Evolutionary conservation across 2,797 vertebrate genomes (phyloP), one percentile per base, ranked within the genome.

Genomic region (Notolepis coatsorum): DNA sequence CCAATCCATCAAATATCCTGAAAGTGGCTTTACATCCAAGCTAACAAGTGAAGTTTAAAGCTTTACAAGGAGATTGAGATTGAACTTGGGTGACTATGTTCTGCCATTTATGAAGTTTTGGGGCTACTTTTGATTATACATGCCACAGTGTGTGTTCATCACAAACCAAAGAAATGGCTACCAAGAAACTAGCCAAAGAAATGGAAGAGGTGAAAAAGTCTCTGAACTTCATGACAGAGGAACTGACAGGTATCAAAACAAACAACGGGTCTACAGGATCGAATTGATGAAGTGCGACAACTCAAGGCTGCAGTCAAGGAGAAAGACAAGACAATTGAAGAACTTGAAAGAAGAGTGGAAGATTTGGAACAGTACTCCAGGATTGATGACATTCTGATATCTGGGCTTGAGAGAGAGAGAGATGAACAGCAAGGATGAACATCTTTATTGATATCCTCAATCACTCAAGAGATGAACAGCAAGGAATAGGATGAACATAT

Each of bases 371-470:
- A 9, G 9, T 31, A 31, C 9, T 31, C 28, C 4, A 31, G 28
- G 28, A 31, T 31, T 4, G 28, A 31, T 31, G 28, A 31, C 28
- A 31, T 31, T 9, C 4, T 31, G 4, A 4, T n/a, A 55, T 30
- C n/a, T 41, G 28, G 54, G 53, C 41, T 39, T 33, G 8, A 33
- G 1, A 1, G 6, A 5, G 45, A n/a, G n/a, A n/a, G n/a, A n/a
- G n/a, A n/a, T n/a, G n/a, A n/a, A n/a, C n/a, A n/a, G n/a, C n/a
- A 15, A 46, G 23, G 50, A 72, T 28, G 27, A 39, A 49, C 54
- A 65, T 21, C 17, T 42, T 18, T 42, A 12, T 33, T 35, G 35
- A 37, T 48, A 56, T 56, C 60, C 42, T 68, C 58, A 68, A 59
- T 67, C 73, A 45, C 13, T 49, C 46, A 18, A n/a, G 27, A 31